phyloP scores from a whole-genome alignment of 1,140 invertebrate genomes.

The Luehdorfia chinensis region DNA sequence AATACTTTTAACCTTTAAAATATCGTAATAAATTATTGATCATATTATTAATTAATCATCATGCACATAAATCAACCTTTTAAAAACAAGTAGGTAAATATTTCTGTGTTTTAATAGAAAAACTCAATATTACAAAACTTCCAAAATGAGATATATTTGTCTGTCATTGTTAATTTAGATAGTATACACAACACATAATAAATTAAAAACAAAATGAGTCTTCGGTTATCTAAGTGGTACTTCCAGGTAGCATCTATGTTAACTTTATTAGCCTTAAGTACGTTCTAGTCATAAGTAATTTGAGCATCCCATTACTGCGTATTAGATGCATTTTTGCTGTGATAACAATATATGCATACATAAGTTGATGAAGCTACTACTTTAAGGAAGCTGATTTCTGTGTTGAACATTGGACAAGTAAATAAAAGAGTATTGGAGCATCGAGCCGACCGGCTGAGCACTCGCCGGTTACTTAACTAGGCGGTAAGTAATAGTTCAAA shows the following conservation, averaged over 20 bases:
- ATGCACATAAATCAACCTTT: no score
- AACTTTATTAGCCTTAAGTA: background rate
- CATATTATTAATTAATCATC: no score
- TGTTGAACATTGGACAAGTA: conserved; percentile 40
- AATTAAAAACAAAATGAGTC: no score
- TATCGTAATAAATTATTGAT: no score
- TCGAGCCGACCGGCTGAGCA: conserved; percentile 24
- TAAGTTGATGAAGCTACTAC: conserved; percentile 57
- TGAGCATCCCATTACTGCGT: conserved; percentile 18
- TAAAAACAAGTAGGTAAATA: no score
- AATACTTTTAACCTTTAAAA: no score
- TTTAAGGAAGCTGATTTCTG: conserved; percentile 53
- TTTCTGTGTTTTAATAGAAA: no score
- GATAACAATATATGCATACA: conserved; percentile 54
- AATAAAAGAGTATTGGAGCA: conserved; percentile 44
- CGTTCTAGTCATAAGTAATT: conserved; percentile 9
- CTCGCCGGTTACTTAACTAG: conserved; percentile 36
- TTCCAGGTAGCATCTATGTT: conserved; percentile 5
- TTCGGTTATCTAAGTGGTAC: no score
- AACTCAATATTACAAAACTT: no score
- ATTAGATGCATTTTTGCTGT: conserved; percentile 33
- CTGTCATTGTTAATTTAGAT: no score
- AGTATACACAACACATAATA: no score
- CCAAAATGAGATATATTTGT: no score
- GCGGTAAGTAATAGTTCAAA: conserved; percentile 63